Conservation (phyloP, 2,113 vertebrate species). For the Budorcas taxicolor region DNA sequence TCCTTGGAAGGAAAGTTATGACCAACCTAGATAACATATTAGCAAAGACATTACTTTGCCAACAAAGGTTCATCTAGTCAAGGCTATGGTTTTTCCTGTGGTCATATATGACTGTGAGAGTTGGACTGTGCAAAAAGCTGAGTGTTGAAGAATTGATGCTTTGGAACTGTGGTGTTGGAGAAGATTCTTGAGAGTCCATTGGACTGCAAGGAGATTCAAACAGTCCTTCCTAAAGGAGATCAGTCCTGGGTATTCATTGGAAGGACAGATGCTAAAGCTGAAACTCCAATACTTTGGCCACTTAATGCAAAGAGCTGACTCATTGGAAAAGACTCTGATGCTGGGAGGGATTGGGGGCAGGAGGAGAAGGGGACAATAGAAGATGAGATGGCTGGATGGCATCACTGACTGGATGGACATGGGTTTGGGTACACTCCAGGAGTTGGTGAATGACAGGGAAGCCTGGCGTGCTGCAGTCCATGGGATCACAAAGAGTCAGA, state of each 20-base stretch:
- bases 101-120: not conserved
- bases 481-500: not conserved
- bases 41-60: not conserved
- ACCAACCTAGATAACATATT: not conserved
- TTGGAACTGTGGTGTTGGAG: not conserved
- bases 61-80: not conserved
- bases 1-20: not conserved
- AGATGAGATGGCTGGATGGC: not conserved
- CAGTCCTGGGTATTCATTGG: not conserved
- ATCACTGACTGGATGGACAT: not conserved
- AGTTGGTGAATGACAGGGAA: not conserved
- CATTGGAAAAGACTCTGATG: not conserved
- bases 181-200: not conserved
- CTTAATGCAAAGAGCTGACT: rapidly evolving
- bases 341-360: not conserved
- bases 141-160: not conserved
- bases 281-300: not conserved
- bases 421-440: not conserved
- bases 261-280: not conserved
- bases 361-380: not conserved
- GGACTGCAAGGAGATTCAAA: not conserved
- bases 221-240: not conserved
- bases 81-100: not conserved
- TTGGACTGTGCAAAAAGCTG: not conserved
- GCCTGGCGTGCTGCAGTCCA: not conserved